Conservation (phyloP, 2,113 vertebrate genomes). For the Donacobius atricapilla region DNA sequence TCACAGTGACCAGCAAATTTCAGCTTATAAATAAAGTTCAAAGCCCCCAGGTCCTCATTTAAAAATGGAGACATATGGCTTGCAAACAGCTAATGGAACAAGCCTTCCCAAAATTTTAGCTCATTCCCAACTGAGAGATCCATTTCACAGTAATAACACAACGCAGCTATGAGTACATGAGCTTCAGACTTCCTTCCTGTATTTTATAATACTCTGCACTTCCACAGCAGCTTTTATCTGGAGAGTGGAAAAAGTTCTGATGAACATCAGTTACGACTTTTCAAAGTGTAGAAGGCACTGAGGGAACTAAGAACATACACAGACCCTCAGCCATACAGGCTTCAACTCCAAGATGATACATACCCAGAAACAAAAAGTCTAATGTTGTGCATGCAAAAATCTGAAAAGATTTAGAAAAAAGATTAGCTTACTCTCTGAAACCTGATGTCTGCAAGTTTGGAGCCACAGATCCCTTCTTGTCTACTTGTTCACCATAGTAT, state of each 20-base stretch:
- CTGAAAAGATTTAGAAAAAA: not conserved
- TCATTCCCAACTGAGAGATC: conserved; percentile 52
- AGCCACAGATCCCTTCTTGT: not conserved
- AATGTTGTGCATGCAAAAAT: not conserved
- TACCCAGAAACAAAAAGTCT: not conserved
- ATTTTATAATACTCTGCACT: conserved; percentile 13
- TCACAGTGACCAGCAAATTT: conserved; percentile 38
- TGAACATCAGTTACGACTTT: not conserved
- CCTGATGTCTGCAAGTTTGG: not conserved
- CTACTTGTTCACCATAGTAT: not conserved
- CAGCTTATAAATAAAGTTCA: conserved; percentile 57
- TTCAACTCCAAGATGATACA: not conserved
- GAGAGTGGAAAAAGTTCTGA: not conserved
- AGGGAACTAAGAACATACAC: not conserved
- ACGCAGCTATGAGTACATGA: not conserved
- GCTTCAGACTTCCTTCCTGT: conserved; percentile 39
- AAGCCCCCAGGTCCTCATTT: conserved; percentile 19
- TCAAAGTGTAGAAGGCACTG: not conserved
- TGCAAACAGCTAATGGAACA: conserved; percentile 34
- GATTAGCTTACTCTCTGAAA: not conserved
- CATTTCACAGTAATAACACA: conserved; percentile 35
- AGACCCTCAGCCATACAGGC: not conserved
- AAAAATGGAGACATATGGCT: conserved; percentile 36
- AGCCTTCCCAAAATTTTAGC: not conserved
- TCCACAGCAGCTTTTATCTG: conserved; percentile 25